Conservation (phyloP, 2,888 invertebrate genomes). For the Xanthorhoe spadicearia region DNA sequence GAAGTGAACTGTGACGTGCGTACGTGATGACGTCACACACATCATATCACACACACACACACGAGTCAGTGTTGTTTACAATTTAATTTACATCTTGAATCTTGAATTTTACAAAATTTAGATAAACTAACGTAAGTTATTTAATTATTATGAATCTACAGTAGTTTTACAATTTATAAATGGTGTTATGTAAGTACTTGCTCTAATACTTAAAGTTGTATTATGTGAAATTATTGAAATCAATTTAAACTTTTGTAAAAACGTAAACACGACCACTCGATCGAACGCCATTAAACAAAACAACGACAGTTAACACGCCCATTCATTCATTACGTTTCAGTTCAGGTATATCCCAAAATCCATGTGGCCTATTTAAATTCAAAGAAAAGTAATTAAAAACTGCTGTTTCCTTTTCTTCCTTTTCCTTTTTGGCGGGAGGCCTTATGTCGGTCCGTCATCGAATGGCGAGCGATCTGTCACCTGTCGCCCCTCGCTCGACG, state of each 20-base stretch:
- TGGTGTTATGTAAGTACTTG: neutral
- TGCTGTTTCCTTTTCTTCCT: constrained; percentile 65
- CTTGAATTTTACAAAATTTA: neutral
- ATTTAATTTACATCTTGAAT: too few relatives aligned
- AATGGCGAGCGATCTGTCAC: constrained; percentile 71
- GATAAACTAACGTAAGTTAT: too few relatives aligned
- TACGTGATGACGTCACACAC: too few relatives aligned
- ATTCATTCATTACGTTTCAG: neutral
- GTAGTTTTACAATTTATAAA: neutral
- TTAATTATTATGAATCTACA: neutral
- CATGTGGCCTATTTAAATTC: constrained; percentile 12
- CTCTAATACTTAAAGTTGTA: neutral
- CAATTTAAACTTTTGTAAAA: too few relatives aligned
- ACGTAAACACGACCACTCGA: neutral
- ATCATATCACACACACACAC: too few relatives aligned
- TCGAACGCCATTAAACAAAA: neutral
- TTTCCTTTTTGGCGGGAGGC: constrained; percentile 80
- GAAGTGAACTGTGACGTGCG: too few relatives aligned
- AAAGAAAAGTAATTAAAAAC: constrained; percentile 4
- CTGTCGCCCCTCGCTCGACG: constrained; percentile 71
- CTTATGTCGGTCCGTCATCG: constrained; percentile 55
- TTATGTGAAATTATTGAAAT: neutral
- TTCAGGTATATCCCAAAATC: too few relatives aligned
- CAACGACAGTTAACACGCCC: neutral
- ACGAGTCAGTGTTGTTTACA: neutral